Conservation (phyloP, 2,113 vertebrate genomes). For the Ciconia maguari region DNA sequence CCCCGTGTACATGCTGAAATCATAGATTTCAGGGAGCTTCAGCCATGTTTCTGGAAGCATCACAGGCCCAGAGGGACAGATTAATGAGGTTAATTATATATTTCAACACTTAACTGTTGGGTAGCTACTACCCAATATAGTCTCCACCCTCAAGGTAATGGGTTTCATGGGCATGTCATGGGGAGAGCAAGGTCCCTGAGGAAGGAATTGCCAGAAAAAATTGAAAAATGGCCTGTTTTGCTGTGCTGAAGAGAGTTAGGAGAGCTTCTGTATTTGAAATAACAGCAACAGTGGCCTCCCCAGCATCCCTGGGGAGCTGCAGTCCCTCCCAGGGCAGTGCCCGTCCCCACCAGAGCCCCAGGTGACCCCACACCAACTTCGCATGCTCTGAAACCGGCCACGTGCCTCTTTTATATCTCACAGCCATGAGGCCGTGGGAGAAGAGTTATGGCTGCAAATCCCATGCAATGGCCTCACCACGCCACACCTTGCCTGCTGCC, state of each 20-base stretch:
- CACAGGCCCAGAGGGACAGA: not conserved
- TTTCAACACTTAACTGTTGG: not conserved
- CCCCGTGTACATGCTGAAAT: not conserved
- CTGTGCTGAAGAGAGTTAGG: not conserved
- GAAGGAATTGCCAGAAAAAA: not conserved
- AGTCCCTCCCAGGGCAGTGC: not conserved
- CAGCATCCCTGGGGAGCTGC: not conserved
- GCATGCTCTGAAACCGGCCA: not conserved
- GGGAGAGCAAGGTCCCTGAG: not conserved
- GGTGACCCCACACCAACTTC: not conserved
- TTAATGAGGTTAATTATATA: not conserved
- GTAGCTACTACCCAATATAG: not conserved
- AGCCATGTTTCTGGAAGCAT: not conserved
- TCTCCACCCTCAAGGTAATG: not conserved
- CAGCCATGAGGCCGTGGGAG: not conserved
- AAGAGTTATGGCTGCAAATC: not conserved
- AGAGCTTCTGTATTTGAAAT: not conserved
- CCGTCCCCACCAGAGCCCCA: not conserved
- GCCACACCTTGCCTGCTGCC: fast-evolving
- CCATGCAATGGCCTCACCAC: fast-evolving
- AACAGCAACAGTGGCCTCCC: not conserved
- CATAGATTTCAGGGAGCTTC: not conserved
- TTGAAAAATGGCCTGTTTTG: not conserved
- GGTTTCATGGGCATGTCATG: not conserved
- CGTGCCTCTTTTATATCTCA: not conserved